phyloP scores from a whole-genome alignment of 2,888 invertebrate genomes.

The Cheilosia pagana region DNA sequence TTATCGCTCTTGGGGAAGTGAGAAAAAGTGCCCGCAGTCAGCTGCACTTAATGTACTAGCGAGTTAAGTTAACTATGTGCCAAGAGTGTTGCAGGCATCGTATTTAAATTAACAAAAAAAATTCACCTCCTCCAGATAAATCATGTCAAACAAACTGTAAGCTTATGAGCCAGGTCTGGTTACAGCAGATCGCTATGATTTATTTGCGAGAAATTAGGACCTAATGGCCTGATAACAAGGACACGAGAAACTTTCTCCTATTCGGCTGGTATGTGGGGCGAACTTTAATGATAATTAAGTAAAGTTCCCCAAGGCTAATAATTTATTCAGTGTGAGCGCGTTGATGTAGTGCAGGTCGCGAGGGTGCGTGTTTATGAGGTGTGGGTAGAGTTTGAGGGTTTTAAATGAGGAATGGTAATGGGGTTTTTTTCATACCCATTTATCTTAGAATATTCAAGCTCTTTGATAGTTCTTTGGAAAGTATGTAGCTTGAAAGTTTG shows the following conservation, averaged over 20 bases:
- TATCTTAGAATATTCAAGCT: too few relatives aligned
- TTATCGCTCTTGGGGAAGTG: background rate
- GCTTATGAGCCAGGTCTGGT: slow-evolving; percentile 5
- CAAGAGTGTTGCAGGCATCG: slow-evolving; percentile 7
- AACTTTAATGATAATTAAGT: slow-evolving; percentile 48
- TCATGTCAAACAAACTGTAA: slow-evolving; percentile 15
- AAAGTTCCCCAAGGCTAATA: slow-evolving; percentile 22
- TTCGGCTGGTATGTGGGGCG: slow-evolving; percentile 1
- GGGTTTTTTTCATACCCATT: too few relatives aligned
- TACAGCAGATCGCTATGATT: slow-evolving; percentile 35
- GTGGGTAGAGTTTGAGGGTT: background rate
- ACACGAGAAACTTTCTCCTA: slow-evolving; percentile 22
- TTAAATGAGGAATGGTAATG: background rate
- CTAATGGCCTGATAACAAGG: slow-evolving; percentile 53
- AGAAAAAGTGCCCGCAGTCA: slow-evolving; percentile 33
- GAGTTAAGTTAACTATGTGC: slow-evolving; percentile 54
- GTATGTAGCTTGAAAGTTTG: too few relatives aligned
- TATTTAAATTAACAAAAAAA: background rate
- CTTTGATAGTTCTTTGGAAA: too few relatives aligned
- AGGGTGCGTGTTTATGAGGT: background rate
- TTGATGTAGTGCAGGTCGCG: background rate
- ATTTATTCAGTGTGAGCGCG: slow-evolving; percentile 23
- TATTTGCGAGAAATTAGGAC: slow-evolving; percentile 53
- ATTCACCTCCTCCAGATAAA: slow-evolving; percentile 26
- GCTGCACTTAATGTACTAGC: slow-evolving; percentile 68